phyloP scores from a whole-genome alignment of 2,797 vertebrate genomes.

The Pangasius djambal region DNA sequence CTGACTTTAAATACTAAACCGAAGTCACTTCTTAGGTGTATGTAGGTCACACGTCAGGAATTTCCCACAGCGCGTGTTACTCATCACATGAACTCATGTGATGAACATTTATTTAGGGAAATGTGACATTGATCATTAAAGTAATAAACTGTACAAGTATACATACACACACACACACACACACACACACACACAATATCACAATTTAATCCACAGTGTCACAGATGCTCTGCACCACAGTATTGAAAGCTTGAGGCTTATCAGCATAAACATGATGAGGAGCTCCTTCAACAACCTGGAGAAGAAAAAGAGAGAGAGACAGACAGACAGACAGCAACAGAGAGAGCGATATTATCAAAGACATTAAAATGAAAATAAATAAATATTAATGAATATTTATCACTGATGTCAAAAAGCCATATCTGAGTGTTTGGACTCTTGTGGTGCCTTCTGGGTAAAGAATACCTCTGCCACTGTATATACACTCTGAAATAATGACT shows the following conservation, averaged over 20 bases:
- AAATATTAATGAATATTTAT: background rate
- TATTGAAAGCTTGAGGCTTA: conserved; percentile 43
- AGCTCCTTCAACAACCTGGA: conserved; percentile 42
- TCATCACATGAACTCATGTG: background rate
- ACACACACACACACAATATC: background rate
- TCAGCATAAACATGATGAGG: conserved; percentile 49
- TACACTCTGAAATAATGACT: background rate
- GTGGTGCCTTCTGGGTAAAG: background rate
- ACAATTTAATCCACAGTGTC: conserved; percentile 33
- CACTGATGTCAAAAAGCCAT: background rate
- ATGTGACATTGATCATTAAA: background rate
- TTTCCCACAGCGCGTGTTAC: background rate
- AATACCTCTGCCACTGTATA: background rate
- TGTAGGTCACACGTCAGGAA: background rate
- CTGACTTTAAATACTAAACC: background rate
- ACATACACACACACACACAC: conserved; percentile 18
- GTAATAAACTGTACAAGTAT: background rate
- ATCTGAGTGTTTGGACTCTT: background rate
- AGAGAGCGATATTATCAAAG: background rate
- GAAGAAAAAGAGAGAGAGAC: background rate
- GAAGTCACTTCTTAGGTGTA: background rate
- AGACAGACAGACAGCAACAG: background rate
- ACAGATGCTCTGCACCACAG: conserved; percentile 38
- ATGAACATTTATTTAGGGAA: background rate
- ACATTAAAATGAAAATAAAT: background rate